These are phyloP conservation scores for Synanthedon tipuliformis DNA, from an alignment of 2,888 invertebrate species.

Conservation along the genomic window DNA sequence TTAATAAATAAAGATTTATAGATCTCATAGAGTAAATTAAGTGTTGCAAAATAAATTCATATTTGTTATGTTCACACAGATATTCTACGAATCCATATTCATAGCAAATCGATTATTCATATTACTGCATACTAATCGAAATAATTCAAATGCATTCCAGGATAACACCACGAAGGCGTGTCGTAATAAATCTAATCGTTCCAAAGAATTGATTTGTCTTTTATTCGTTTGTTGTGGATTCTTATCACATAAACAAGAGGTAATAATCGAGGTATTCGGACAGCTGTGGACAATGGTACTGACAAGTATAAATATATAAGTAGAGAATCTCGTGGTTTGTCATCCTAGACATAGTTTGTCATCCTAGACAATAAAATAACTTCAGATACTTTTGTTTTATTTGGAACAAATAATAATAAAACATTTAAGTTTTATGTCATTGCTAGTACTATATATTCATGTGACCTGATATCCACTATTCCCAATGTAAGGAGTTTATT, in stretches of 20 bases:
- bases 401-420: no score
- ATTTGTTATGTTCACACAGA: neutral
- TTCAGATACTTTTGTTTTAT: no score
- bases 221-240: slow-evolving; percentile 37
- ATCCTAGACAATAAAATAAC: no score
- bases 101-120: neutral
- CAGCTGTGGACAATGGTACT: slow-evolving; percentile 30
- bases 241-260: slow-evolving; percentile 41
- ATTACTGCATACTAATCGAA: neutral
- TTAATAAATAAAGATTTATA: no score
- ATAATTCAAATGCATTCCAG: neutral
- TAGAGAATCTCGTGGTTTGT: no score
- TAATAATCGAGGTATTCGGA: slow-evolving; percentile 29
- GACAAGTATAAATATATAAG: neutral
- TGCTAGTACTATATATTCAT: no score
- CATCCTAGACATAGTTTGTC: no score
- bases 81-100: neutral
- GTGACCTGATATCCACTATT: no score
- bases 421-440: no score
- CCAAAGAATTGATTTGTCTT: slow-evolving; percentile 15
- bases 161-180: neutral
- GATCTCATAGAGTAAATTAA: slow-evolving; percentile 5
- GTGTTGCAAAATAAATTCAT: slow-evolving; percentile 8
- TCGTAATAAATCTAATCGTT: slow-evolving; percentile 21
- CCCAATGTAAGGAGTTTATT: no score